phyloP scores from a whole-genome alignment of 1,140 invertebrate species.

The Phthorimaea operculella region DNA sequence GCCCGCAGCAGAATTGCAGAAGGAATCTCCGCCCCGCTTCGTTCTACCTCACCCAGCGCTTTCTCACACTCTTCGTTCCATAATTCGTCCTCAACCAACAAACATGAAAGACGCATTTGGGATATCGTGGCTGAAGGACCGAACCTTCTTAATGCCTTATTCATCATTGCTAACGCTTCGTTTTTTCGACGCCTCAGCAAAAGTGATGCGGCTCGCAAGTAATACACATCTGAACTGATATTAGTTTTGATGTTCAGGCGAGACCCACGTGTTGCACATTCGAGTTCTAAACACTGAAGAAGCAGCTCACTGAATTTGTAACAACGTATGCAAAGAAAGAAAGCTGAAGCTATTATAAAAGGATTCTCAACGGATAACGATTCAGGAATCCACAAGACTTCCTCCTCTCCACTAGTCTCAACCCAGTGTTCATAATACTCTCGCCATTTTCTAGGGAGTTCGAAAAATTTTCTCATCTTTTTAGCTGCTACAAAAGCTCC shows the following conservation, averaged over 20 bases:
- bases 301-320: slow-evolving; percentile 42
- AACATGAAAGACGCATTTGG: slow-evolving; percentile 42
- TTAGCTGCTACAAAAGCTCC: slow-evolving; percentile 49
- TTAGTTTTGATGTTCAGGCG: slow-evolving; percentile 14
- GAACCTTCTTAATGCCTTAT: slow-evolving; percentile 35
- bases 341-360: slow-evolving; percentile 45
- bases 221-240: slow-evolving; percentile 32
- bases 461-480: slow-evolving; percentile 55
- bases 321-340: slow-evolving; percentile 56
- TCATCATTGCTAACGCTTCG: slow-evolving; percentile 29
- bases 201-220: slow-evolving; percentile 40
- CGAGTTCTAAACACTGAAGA: slow-evolving; percentile 37
- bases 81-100: slow-evolving; percentile 25
- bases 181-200: slow-evolving; percentile 31
- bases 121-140: slow-evolving; percentile 46
- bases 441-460: slow-evolving; percentile 42
- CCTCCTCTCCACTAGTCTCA: slow-evolving; percentile 49
- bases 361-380: slow-evolving; percentile 34
- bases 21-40: slow-evolving; percentile 30
- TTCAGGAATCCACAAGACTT: slow-evolving; percentile 46
- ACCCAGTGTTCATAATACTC: slow-evolving; percentile 42
- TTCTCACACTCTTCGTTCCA: slow-evolving; percentile 51
- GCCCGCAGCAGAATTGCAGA: slow-evolving; percentile 39
- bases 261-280: slow-evolving; percentile 34
- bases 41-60: slow-evolving; percentile 39